phyloP scores from a whole-genome alignment of 2,113 vertebrate genomes.

The Aviceda subcristata region DNA sequence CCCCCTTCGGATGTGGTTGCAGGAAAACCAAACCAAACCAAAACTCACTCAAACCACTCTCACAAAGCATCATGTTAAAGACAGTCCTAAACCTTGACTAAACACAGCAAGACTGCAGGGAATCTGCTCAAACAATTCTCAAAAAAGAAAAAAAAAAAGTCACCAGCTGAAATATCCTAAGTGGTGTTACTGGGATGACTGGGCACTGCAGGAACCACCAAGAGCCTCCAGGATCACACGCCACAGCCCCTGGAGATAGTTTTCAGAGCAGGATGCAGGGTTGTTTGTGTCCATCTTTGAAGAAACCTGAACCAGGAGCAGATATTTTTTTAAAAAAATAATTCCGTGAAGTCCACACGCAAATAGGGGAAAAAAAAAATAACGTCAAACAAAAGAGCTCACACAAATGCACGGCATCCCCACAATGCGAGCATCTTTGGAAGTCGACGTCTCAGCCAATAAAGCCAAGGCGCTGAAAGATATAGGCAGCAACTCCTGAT shows the following conservation, averaged over 20 bases:
- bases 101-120: neutral
- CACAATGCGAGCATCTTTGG: slow-evolving; percentile 32
- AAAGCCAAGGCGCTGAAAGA: neutral
- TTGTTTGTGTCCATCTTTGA: neutral
- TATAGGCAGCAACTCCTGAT: neutral
- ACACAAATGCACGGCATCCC: neutral
- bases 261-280: neutral
- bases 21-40: slow-evolving; percentile 48
- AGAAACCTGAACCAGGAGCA: neutral
- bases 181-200: neutral
- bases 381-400: neutral
- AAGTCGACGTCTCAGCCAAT: neutral
- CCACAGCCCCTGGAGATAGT: neutral
- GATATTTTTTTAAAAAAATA: neutral
- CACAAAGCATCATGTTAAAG: neutral
- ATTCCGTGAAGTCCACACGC: neutral
- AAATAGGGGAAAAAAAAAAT: neutral
- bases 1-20: neutral
- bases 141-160: neutral
- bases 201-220: neutral
- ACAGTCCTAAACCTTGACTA: slow-evolving; percentile 19
- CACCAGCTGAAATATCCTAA: neutral
- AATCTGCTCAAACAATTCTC: neutral
- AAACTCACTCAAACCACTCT: neutral
- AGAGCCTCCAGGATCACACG: neutral